Percentiles rank a stretch among this genome's conserved stretches.
Conservation (phyloP, 2,888 invertebrate species). For the Agonopterix arenella region DNA sequence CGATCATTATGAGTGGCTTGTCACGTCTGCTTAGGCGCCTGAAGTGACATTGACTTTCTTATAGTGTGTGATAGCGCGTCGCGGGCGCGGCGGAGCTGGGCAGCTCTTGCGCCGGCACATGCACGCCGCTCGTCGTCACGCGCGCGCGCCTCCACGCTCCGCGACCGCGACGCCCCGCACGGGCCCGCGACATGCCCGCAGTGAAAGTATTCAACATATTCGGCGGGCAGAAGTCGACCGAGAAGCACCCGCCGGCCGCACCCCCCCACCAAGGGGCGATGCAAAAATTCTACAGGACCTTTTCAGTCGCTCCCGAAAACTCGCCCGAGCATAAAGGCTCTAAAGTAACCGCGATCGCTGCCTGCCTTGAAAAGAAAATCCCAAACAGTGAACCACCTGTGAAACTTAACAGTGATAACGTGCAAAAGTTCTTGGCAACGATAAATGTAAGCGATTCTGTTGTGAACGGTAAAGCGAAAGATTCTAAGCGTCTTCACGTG, state of each 20-base stretch:
- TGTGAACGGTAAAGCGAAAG: conserved; percentile 43
- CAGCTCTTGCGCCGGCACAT: conserved; percentile 42
- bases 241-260: conserved; percentile 50
- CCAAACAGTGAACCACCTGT: conserved; percentile 47
- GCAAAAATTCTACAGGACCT: conserved; percentile 73
- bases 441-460: conserved; percentile 40
- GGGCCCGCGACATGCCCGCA: conserved; percentile 73
- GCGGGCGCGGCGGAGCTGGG: conserved; percentile 11
- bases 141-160: conserved; percentile 68
- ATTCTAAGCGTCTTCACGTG: conserved; percentile 42
- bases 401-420: conserved; percentile 52
- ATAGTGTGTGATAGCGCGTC: conserved; percentile 48
- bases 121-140: conserved; percentile 62
- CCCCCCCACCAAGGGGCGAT: conserved; percentile 54
- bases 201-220: conserved; percentile 76
- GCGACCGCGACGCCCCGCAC: conserved; percentile 57
- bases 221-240: conserved; percentile 72
- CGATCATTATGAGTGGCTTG: conserved; percentile 37
- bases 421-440: conserved; percentile 51
- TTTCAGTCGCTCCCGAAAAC: conserved; percentile 61
- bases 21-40: conserved; percentile 41
- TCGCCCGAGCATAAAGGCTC: conserved; percentile 56
- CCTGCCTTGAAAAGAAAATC: conserved; percentile 63
- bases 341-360: conserved; percentile 70
- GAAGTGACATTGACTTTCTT: conserved; percentile 72